Evolutionary conservation across 2,113 vertebrate species (phyloP), one percentile per base, ranked within the genome.

Genomic region (Nothoprocta perdicaria): DNA sequence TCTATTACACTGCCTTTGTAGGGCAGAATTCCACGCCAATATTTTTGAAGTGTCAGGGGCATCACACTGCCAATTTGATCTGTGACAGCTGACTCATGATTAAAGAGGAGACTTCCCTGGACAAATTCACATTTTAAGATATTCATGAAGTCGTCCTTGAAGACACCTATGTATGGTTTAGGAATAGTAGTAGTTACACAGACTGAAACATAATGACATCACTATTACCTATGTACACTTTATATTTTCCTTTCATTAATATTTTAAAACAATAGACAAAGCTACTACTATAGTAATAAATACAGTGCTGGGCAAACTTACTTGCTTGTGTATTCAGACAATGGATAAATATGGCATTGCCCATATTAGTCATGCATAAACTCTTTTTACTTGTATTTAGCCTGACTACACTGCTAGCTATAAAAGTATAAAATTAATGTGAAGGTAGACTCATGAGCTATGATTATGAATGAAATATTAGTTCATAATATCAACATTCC

Each of bases 11-110:
- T 78, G 80, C 46, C 74, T 84, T 57, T 72, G 31, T 21, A 71
- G 43, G 45, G 48, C 83, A 80, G 55, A 71, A 15, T 81, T 81
- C 53, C 8, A 33, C 2, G 12, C 40, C 38, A 16, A 27, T 62
- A 14, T n/a, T 87, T 86, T 27, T 82, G 53, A 82, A 94, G 33
- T 38, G 75, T 33, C 79, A 84, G 76, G 50, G 78, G 53, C 50
- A 26, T 9, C 35, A 50, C 26, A 43, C 0, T 1, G 75, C 35
- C 78, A 57, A 80, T 38, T 71, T 58, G 29, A n/a, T 53, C 29
- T 31, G 16, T 0, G 0, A 60, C 40, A 66, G 48, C 29, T 62
- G 15, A 33, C 67, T 66, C 52, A 5, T 52, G 23, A 52, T 26
- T 24, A 26, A 52, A 23, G 50, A 52, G 50, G 50, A 62, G 66